A percentile compares a stretch with the other conserved stretches of the same genome.
phyloP scores from a whole-genome alignment of 2,113 vertebrate species.

The Protobothrops mucrosquamatus region DNA sequence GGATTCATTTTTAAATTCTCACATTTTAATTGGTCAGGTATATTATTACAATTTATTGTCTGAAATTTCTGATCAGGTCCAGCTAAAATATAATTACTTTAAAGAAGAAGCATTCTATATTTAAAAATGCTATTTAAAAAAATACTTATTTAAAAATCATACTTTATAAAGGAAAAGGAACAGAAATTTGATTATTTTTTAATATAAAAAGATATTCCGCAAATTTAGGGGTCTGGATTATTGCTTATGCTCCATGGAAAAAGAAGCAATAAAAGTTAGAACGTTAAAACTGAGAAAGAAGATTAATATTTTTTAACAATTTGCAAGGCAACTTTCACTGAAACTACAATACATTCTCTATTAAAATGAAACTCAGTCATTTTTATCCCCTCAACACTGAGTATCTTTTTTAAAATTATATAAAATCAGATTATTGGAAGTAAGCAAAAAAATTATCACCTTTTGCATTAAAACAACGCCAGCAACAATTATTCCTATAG shows the following conservation, averaged over 20 bases:
- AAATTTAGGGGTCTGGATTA: neutral
- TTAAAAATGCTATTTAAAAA: neutral
- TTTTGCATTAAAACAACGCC: neutral
- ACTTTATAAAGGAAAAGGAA: neutral
- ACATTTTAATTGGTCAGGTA: neutral
- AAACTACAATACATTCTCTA: neutral
- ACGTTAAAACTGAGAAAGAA: neutral
- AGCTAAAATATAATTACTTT: neutral
- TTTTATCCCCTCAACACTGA: neutral
- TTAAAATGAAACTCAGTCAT: neutral
- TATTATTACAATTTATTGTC: neutral
- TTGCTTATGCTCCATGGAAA: neutral
- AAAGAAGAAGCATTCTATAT: neutral
- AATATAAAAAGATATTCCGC: neutral
- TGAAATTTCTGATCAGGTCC: neutral
- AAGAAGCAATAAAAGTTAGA: neutral
- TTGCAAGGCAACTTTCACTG: neutral
- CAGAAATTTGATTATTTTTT: neutral
- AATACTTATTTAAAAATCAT: neutral
- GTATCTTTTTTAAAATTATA: neutral
- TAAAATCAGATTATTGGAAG: neutral
- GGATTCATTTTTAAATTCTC: neutral
- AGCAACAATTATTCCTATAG: neutral
- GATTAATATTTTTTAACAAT: neutral
- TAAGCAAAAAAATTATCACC: neutral